phyloP scores from a whole-genome alignment of 2,797 vertebrate genomes.

The Chromobotia macracanthus region DNA sequence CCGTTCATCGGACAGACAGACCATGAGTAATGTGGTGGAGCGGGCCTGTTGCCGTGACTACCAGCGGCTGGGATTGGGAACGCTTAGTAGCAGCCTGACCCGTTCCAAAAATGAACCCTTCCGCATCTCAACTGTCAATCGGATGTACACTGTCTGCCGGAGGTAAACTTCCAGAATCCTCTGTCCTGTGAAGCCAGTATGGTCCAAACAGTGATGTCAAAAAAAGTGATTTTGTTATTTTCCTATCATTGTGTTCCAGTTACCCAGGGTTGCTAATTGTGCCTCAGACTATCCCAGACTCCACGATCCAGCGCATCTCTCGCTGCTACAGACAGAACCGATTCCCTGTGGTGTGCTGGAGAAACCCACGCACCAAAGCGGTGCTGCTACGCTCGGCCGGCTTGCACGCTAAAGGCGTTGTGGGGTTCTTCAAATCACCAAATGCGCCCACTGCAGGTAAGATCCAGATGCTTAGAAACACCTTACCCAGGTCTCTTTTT shows the following conservation, averaged over 20 bases:
- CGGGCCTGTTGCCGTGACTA: conserved; percentile 96
- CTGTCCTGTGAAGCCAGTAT: too few relatives aligned
- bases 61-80: conserved; percentile 94
- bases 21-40: conserved; percentile 92
- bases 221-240: neutral
- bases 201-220: neutral
- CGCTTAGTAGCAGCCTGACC: conserved; percentile 94
- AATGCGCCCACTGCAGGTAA: conserved; percentile 85
- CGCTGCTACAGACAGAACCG: conserved; percentile 96
- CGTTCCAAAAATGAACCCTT: conserved; percentile 95
- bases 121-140: conserved; percentile 92
- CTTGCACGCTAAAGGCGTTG: conserved; percentile 93
- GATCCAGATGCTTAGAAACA: neutral
- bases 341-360: conserved; percentile 96
- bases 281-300: conserved; percentile 91
- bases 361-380: conserved; percentile 87
- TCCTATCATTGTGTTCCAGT: conserved; percentile 66
- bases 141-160: conserved; percentile 94
- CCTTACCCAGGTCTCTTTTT: too few relatives aligned
- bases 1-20: conserved; percentile 89
- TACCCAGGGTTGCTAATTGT: conserved; percentile 95
- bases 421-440: conserved; percentile 92
- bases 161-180: conserved; percentile 76
- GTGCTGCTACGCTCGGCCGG: conserved; percentile 92
- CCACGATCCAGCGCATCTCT: conserved; percentile 88